phyloP scores from a whole-genome alignment of 37 sponge, comb jelly and placozoan genomes.

The Mnemiopsis leidyi region DNA sequence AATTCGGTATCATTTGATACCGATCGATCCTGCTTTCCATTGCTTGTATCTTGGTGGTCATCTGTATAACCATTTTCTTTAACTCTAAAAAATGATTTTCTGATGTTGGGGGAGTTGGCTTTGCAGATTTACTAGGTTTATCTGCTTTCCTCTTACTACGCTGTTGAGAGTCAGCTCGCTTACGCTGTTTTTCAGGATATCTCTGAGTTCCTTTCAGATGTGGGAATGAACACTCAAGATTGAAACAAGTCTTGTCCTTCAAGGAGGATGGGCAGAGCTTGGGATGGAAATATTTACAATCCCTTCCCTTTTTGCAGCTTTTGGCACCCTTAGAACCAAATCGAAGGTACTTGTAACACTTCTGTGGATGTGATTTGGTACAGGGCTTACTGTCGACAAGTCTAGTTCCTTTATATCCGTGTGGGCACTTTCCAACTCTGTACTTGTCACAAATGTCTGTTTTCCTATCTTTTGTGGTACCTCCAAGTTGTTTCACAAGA shows the following conservation, averaged over 20 bases:
- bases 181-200: too few relatives aligned
- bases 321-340: neutral
- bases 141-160: too few relatives aligned
- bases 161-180: too few relatives aligned
- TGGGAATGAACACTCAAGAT: neutral
- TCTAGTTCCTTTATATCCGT: neutral
- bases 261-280: neutral
- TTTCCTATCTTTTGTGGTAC: neutral
- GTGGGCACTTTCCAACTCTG: neutral
- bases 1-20: too few relatives aligned
- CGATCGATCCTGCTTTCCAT: too few relatives aligned
- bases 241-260: neutral
- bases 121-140: too few relatives aligned
- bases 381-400: neutral
- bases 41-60: constrained; percentile 11
- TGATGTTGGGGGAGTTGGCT: too few relatives aligned
- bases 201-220: neutral
- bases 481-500: too few relatives aligned
- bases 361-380: neutral
- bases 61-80: neutral
- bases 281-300: neutral
- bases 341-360: neutral
- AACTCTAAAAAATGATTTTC: constrained; percentile 23
- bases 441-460: neutral
- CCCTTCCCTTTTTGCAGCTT: neutral